phyloP scores from a whole-genome alignment of 2,888 invertebrate species.

The Sycophila texana region DNA sequence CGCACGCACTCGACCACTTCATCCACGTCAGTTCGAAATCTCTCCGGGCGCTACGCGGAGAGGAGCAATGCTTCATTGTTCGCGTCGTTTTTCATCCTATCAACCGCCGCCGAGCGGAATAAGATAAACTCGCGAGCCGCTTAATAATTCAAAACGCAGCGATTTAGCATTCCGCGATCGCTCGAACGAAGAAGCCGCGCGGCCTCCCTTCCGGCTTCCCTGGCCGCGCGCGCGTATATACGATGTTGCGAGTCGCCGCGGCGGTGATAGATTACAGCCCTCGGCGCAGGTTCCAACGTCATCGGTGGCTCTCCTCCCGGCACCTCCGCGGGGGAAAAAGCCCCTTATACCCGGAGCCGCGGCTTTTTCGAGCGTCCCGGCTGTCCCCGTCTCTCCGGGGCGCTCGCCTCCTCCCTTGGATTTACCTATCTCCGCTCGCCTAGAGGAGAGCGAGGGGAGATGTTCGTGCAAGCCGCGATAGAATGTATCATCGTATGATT shows the following conservation, averaged over 20 bases:
- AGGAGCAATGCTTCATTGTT: conserved; percentile 42
- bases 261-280: conserved; percentile 59
- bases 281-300: conserved; percentile 22
- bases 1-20: conserved; percentile 59
- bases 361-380: conserved; percentile 4
- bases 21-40: conserved; percentile 61
- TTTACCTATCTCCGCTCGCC: conserved; percentile 56
- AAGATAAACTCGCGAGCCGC: background rate
- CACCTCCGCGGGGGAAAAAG: conserved; percentile 26
- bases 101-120: conserved; percentile 15
- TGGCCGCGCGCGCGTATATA: too few relatives aligned
- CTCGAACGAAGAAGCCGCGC: background rate
- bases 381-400: conserved; percentile 24
- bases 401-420: conserved; percentile 29
- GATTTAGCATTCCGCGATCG: background rate
- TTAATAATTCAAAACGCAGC: conserved; percentile 22
- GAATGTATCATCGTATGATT: conserved; percentile 73
- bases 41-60: conserved; percentile 27
- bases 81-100: conserved; percentile 35
- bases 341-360: conserved; percentile 17
- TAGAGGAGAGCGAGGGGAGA: conserved; percentile 15
- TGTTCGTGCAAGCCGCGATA: conserved; percentile 60
- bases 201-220: background rate
- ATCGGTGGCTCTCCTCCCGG: conserved; percentile 45
- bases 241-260: conserved; percentile 9